Conservation (phyloP, 2,797 vertebrate genomes). For the Scleropages formosus region DNA sequence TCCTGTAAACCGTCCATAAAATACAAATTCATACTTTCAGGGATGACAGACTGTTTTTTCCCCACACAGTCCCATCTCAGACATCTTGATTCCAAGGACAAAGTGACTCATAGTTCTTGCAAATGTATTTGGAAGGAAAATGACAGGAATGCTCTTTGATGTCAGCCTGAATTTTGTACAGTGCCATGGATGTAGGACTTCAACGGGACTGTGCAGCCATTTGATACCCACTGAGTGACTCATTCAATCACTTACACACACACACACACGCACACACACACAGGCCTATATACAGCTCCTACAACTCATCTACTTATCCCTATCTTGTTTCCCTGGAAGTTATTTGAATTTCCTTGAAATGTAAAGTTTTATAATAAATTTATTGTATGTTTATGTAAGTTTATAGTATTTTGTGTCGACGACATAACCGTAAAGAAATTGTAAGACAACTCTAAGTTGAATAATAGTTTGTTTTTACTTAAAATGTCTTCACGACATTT, state of each 20-base stretch:
- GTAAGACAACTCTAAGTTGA: no score
- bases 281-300: background rate
- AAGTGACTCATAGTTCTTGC: constrained; percentile 14
- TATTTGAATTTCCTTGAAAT: no score
- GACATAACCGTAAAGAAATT: no score
- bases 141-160: constrained; percentile 11
- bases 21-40: background rate
- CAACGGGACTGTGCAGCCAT: background rate
- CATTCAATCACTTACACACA: background rate
- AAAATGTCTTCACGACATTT: no score
- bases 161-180: background rate
- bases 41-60: background rate
- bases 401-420: no score
- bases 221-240: background rate
- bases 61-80: background rate
- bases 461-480: no score
- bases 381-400: no score
- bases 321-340: no score
- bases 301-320: no score
- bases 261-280: constrained; percentile 1
- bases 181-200: background rate
- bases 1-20: background rate
- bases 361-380: no score
- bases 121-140: constrained; percentile 12
- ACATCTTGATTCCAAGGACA: constrained; percentile 9